Base-by-base conservation (phyloP, 2,113 vertebrate genomes). In the Callithrix jacchus region DNA sequence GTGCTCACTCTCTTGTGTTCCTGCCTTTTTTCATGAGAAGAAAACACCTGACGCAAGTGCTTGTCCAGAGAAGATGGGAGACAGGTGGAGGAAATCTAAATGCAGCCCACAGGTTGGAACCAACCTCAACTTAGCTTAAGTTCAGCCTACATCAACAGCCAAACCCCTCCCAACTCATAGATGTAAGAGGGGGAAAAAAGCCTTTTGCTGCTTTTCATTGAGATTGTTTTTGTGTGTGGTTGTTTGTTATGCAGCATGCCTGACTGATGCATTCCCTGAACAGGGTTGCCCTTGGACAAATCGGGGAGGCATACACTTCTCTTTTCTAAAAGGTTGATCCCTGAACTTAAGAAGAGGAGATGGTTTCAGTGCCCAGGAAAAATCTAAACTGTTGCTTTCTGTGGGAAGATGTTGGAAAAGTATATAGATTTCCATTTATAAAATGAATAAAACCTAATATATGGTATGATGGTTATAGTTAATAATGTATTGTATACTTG, bases 321-420 rank as follows among this genome's bases (percentile, higher is more conserved):
- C 17, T 76, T 90, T 92, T 70, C 52, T 81, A 13, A 68, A 6
- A 20, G 45, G 3, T 71, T 86, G 40, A 66, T 58, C 32, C 2
- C 42, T 84, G 37, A 71, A 25, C 82, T 81, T 89, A 79, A 68
- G 84, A 92, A 66, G 45, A 61, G 6, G 13, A 91, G 13, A n/a
- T 92, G 49, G 37, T 71, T 68, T 82, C 11, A 70, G 47, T 80
- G 12, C 40, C 21, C 30, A 66, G n/a, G 66, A 37, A 92, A 42
- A 74, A 9, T 52, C 30, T 66, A 85, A 95, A 37, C 12, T 27
- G 35, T 77, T 93, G 64, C 40, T 93, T 97, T 92, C 80, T 90
- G 3, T 79, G 81, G 45, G 37, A 87, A 87, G 52, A 54, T 56
- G 52, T 52, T 74, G 73, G 5, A 40, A 40, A 91, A 82, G 35